phyloP scores from a whole-genome alignment of 2,888 invertebrate genomes.

The Oconnorella tubifera region DNA sequence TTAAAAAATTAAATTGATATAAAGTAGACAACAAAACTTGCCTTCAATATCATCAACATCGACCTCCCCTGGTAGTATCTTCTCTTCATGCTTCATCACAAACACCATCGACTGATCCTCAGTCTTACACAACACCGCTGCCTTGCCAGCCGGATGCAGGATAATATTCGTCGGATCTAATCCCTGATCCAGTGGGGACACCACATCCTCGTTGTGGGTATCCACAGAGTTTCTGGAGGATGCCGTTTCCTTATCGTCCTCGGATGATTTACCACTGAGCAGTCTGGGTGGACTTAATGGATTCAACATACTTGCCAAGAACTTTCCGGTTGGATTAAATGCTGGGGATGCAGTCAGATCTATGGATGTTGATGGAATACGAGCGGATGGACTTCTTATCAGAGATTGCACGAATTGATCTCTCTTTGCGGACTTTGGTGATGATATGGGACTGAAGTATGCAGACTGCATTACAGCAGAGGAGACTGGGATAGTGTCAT shows the following conservation, averaged over 20 bases:
- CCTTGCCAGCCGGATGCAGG: constrained; percentile 1
- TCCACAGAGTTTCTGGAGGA: too few relatives aligned
- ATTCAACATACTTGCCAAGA: not conserved
- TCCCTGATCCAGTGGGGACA: not conserved
- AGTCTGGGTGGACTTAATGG: not conserved
- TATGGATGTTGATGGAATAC: not conserved
- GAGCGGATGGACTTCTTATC: not conserved
- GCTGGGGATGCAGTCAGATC: too few relatives aligned
- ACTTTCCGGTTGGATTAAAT: not conserved
- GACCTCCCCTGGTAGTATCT: not conserved
- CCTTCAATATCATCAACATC: constrained; percentile 6
- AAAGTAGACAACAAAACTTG: not conserved
- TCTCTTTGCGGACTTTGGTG: not conserved
- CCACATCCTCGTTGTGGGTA: not conserved
- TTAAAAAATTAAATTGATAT: too few relatives aligned
- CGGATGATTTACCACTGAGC: not conserved
- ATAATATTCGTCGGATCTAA: not conserved
- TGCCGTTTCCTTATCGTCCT: not conserved
- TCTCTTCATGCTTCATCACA: not conserved
- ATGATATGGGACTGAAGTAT: not conserved
- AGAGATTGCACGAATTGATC: not conserved
- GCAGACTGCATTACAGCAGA: not conserved
- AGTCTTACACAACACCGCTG: not conserved
- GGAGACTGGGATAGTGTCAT: not conserved
- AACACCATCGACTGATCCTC: not conserved